Base-by-base conservation (phyloP, 2,797 vertebrate genomes). In the Borostomias antarcticus region DNA sequence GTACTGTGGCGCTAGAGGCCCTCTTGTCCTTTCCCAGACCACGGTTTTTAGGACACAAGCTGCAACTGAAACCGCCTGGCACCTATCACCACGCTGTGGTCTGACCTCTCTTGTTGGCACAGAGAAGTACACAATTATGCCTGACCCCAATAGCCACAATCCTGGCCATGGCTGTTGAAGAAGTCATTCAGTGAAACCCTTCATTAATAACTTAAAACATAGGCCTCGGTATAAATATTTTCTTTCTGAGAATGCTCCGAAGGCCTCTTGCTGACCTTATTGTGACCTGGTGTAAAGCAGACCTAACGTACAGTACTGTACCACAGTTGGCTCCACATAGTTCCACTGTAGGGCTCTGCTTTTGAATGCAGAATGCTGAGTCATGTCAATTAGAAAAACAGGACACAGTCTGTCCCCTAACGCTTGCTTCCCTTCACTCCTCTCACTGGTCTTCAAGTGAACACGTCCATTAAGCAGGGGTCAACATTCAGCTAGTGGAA, bases 381-480 rank as follows among this genome's bases (percentile, higher is more conserved):
- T 85, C 77, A 68, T 73, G 76, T 80, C 70, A 83, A 75, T 87
- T 88, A 81, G 50, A 72, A 81, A 78, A 69, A 58, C 54, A 33
- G 21, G 1, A n/a, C 33, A 23, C 33, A 13, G 74, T 83, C 81
- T 89, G 86, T 89, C 61, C 63, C 76, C 50, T 65, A 48, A 72
- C 53, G 51, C 68, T 67, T 19, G 9, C 40, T 28, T 2, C 58
- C 51, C 67, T 62, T 69, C 64, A 69, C 76, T 78, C 69, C 66
- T 75, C 74, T 74, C 72, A 64, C 60, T 35, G 48, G 79, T 82
- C 51, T 59, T 47, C 33, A 54, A 37, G 40, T 54, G 60, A 73
- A 52, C 70, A n/a, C 69, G 58, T 66, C 62, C 47, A 73, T 45
- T 54, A 64, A 76, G 72, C 60, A 57, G 50, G 62, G 19, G 13